These are phyloP conservation scores for Penaeus monodon DNA, from an alignment of 2,888 invertebrate genomes.

Conservation along the genomic window DNA sequence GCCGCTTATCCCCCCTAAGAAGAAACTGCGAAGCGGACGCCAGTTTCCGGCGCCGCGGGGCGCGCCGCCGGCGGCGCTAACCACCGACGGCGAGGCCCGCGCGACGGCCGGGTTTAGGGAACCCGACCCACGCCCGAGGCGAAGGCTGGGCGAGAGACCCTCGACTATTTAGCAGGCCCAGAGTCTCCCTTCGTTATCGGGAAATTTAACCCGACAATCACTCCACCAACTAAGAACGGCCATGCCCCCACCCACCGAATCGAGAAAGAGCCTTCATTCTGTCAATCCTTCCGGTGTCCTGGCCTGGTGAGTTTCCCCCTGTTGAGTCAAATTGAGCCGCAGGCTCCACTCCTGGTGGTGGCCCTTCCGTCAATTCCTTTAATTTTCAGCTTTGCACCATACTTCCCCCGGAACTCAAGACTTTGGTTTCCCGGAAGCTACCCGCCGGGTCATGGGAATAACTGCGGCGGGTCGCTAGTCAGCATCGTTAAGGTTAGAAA, in stretches of 20 bases:
- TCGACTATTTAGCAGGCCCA: conserved; percentile 75
- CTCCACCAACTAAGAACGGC: conserved; percentile 81
- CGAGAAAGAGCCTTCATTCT: conserved; percentile 76
- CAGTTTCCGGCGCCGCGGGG: conserved; percentile 67
- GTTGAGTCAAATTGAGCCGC: conserved; percentile 79
- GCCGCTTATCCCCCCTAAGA: conserved; percentile 78
- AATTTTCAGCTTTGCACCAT: too few species aligned
- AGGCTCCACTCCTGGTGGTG: too few species aligned
- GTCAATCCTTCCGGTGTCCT: conserved; percentile 80
- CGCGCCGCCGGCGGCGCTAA: too few species aligned
- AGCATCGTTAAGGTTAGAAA: conserved; percentile 68
- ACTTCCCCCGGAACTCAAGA: conserved; percentile 76
- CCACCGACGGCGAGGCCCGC: too few species aligned
- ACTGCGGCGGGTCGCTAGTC: conserved; percentile 76
- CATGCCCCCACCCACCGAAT: conserved; percentile 75
- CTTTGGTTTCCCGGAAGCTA: conserved; percentile 76
- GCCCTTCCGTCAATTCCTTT: too few species aligned
- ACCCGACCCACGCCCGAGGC: too few species aligned
- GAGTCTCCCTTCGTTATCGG: conserved; percentile 81
- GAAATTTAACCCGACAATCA: conserved; percentile 82
- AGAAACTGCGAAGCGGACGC: conserved; percentile 69
- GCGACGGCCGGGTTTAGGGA: too few species aligned
- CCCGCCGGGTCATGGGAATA: conserved; percentile 75
- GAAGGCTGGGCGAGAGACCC: too few species aligned
- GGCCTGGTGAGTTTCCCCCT: conserved; percentile 74